Evolutionary conservation across 2,797 vertebrate genomes (phyloP).

Genomic region (Nyctalus aviator): DNA sequence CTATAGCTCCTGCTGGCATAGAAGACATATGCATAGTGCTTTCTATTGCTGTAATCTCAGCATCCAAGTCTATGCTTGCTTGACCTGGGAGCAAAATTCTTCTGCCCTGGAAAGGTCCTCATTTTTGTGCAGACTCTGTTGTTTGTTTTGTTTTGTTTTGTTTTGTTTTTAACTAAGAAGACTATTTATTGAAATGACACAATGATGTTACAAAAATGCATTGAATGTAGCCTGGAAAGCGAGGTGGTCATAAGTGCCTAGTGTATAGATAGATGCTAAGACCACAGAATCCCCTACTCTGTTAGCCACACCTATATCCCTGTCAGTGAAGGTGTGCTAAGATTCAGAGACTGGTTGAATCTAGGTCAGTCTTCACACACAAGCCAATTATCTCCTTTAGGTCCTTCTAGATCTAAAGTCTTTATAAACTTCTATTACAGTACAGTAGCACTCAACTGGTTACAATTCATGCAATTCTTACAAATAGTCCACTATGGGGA

Average conservation of each 20-base stretch:
- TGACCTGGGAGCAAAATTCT: not conserved
- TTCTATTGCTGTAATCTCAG: not conserved
- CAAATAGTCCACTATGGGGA: too few relatives aligned
- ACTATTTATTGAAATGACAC: constrained; percentile 73
- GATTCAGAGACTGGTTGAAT: too few relatives aligned
- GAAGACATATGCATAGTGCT: not conserved
- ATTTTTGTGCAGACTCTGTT: not conserved
- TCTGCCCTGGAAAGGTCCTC: not conserved
- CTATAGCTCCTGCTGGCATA: not conserved
- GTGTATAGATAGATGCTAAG: not conserved
- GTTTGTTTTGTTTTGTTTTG: too few relatives aligned
- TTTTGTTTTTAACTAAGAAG: constrained; percentile 39
- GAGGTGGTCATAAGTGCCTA: not conserved
- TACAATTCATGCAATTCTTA: too few relatives aligned
- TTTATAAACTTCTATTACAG: too few relatives aligned
- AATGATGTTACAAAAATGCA: constrained; percentile 49
- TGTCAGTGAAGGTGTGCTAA: too few relatives aligned
- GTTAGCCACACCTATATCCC: too few relatives aligned
- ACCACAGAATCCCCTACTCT: too few relatives aligned
- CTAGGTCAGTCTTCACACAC: too few relatives aligned
- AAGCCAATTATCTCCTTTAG: too few relatives aligned
- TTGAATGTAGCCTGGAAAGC: not conserved
- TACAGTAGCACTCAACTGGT: too few relatives aligned
- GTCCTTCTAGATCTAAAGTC: too few relatives aligned
- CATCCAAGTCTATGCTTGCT: not conserved